Conservation (phyloP, 2,888 invertebrate genomes). For the Byasa hedistus region DNA sequence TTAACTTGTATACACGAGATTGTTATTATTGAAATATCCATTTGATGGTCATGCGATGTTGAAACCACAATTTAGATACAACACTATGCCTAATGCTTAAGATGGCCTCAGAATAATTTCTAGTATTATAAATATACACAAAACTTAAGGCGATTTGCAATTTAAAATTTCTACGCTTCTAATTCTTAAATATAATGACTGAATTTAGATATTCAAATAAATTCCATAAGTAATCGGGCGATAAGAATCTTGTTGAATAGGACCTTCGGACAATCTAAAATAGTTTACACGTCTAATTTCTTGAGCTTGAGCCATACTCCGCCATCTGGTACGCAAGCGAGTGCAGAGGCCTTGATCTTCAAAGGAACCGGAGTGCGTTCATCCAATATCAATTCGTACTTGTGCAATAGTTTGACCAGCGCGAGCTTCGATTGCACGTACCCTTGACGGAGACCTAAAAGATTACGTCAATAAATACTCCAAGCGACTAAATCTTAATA, state of each 20-base stretch:
- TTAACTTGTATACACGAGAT: not conserved
- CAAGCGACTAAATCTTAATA: slow-evolving; percentile 2
- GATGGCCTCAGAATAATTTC: not conserved
- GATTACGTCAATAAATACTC: slow-evolving; percentile 20
- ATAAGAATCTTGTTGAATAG: not conserved
- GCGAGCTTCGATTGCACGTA: slow-evolving; percentile 73
- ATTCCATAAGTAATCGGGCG: not conserved
- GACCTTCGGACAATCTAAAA: slow-evolving; percentile 15
- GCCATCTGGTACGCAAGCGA: slow-evolving; percentile 62
- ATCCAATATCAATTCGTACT: slow-evolving; percentile 59
- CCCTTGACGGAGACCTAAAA: slow-evolving; percentile 69
- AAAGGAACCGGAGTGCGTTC: slow-evolving; percentile 60
- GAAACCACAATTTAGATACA: not conserved
- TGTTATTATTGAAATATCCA: not conserved
- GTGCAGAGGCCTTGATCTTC: slow-evolving; percentile 55
- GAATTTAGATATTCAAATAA: not conserved
- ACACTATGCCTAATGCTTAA: slow-evolving; percentile 1
- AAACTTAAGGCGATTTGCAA: not conserved
- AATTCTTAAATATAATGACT: not conserved
- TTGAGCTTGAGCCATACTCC: slow-evolving; percentile 65
- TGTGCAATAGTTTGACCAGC: slow-evolving; percentile 60
- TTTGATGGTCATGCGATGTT: not conserved
- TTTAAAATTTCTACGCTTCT: not conserved
- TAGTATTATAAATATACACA: not conserved
- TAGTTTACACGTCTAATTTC: slow-evolving; percentile 39